Conservation (phyloP, 1,140 invertebrate genomes). For the Drosophila ficusphila region DNA sequence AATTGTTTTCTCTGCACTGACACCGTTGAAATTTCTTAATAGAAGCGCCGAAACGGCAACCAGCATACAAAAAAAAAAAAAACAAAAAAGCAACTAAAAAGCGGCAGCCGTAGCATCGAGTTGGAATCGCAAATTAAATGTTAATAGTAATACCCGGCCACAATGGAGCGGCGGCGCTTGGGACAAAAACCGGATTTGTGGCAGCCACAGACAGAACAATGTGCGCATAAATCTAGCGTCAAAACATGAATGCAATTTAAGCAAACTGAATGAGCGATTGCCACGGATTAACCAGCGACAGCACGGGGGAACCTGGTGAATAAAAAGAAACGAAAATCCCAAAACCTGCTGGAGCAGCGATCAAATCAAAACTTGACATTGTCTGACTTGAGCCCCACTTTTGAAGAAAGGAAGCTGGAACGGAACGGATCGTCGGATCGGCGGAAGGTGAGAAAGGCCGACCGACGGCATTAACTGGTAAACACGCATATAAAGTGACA, state of each 20-base stretch:
- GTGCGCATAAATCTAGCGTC: slow-evolving; percentile 75
- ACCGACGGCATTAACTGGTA: slow-evolving; percentile 25
- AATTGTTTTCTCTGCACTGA: slow-evolving; percentile 25
- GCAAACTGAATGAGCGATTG: slow-evolving; percentile 66
- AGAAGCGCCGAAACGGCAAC: slow-evolving; percentile 61
- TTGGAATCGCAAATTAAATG: slow-evolving; percentile 73
- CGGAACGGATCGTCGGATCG: slow-evolving; percentile 22
- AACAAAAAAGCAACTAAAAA: slow-evolving; percentile 51
- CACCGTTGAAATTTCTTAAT: slow-evolving; percentile 73
- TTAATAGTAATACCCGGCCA: slow-evolving; percentile 61
- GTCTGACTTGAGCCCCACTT: slow-evolving; percentile 40
- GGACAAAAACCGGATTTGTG: slow-evolving; percentile 73
- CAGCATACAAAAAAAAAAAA: too few relatives aligned
- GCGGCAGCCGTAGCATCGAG: slow-evolving; percentile 31
- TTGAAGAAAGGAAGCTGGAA: slow-evolving; percentile 61
- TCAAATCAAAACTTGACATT: slow-evolving; percentile 81
- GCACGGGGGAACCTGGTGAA: not conserved
- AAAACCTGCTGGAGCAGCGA: slow-evolving; percentile 51
- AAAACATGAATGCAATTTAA: slow-evolving; percentile 72
- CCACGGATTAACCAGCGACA: slow-evolving; percentile 53
- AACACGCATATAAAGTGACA: slow-evolving; percentile 55
- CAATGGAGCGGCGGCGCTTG: slow-evolving; percentile 32
- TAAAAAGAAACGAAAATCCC: slow-evolving; percentile 8
- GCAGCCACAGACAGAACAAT: slow-evolving; percentile 68
- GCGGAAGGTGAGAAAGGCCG: slow-evolving; percentile 38